phyloP scores from a whole-genome alignment of 2,113 vertebrate genomes.

The Falcunculus frontatus region DNA sequence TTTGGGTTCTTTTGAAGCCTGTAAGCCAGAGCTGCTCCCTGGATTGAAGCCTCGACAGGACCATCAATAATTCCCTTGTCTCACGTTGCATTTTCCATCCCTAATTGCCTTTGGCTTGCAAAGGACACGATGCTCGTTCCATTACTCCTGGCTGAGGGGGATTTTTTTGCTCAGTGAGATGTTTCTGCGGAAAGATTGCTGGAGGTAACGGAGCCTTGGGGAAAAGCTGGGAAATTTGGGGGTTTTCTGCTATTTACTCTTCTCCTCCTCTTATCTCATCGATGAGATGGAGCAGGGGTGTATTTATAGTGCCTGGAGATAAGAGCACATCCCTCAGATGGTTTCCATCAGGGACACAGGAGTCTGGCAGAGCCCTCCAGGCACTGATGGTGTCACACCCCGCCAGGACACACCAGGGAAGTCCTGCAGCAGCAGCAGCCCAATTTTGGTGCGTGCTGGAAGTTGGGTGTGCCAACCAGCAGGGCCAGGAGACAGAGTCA shows the following conservation, averaged over 20 bases:
- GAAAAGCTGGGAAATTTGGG: not conserved
- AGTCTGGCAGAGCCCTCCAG: not conserved
- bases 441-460: fast-evolving
- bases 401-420: not conserved
- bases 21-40: not conserved
- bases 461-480: not conserved
- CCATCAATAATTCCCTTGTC: not conserved
- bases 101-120: not conserved
- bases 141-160: not conserved
- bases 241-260: not conserved
- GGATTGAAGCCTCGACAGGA: not conserved
- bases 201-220: not conserved
- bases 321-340: not conserved
- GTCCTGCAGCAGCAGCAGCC: not conserved
- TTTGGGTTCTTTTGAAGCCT: not conserved
- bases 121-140: not conserved
- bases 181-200: not conserved
- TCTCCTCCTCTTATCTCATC: not conserved
- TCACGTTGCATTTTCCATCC: not conserved
- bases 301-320: not conserved
- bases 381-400: not conserved
- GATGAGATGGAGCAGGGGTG: not conserved
- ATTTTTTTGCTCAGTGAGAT: not conserved
- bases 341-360: not conserved
- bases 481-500: not conserved